phyloP scores from a whole-genome alignment of 2,797 vertebrate species.

The Enteromius paludinosus region DNA sequence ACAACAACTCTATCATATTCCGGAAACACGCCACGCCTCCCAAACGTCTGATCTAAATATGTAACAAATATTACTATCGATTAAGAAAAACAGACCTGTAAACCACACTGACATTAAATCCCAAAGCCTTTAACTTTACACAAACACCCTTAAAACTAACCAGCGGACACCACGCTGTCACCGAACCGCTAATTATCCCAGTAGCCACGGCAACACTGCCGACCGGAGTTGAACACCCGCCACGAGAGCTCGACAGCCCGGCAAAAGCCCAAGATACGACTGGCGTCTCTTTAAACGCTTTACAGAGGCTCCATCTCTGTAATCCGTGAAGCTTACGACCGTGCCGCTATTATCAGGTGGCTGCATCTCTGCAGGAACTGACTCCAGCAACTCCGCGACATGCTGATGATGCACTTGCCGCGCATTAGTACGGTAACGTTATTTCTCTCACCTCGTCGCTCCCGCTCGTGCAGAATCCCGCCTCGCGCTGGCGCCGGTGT shows the following conservation, averaged over 20 bases:
- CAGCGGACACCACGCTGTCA: not conserved
- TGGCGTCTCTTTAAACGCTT: not conserved
- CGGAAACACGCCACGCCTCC: conserved; percentile 1
- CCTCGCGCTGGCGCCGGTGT: conserved; percentile 78
- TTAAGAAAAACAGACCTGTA: too few species aligned
- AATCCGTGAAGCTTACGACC: not conserved
- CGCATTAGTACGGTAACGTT: not conserved
- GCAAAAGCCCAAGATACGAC: not conserved
- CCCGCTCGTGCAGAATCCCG: conserved; percentile 80
- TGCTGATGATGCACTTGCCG: not conserved
- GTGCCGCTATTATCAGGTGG: conserved; percentile 1
- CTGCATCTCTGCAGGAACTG: conserved; percentile 24
- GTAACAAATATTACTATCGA: too few species aligned
- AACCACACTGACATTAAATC: not conserved
- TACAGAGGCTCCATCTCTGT: not conserved
- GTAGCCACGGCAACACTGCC: not conserved
- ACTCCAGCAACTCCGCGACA: not conserved
- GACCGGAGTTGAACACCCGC: not conserved
- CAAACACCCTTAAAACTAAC: not conserved
- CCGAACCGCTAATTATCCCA: conserved; percentile 7
- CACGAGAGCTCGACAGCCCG: not conserved
- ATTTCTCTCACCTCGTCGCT: conserved; percentile 77
- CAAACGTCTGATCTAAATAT: not conserved
- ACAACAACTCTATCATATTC: not conserved
- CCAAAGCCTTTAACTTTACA: not conserved